Base-by-base conservation (phyloP, 2,113 vertebrate genomes). In the Coptodon rendalli region DNA sequence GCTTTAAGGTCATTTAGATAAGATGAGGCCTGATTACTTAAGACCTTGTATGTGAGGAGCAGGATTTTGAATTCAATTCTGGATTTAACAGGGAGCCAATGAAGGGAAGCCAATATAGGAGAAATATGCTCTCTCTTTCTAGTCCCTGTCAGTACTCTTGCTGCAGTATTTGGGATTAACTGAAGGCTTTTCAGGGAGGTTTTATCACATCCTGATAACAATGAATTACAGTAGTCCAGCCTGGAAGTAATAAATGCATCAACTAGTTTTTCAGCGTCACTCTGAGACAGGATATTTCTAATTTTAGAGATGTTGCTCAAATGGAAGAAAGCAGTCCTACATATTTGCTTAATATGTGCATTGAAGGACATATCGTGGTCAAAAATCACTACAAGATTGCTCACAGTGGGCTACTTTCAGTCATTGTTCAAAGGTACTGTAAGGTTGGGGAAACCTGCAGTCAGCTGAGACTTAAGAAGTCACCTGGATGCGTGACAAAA, bases 61-160 rank as follows among this genome's bases (percentile, higher is more conserved):
- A 29, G 13, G 56, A 59, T 29, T 29, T 57, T 57, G 56, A 57
- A 9, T 16, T 57, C 1, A 57, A 3, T 29, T 57, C 13, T 29
- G 24, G 56, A 57, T 29, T 57, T 57, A 16, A 29, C 56, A 14
- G 54, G 54, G 0, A 57, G 12, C 56, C 56, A 57, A 2, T 57
- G 56, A 57, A 57, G 24, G 24, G 24, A 59, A 9, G 24, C 56
- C 27, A 59, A 29, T 0, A 59, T 0, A 29, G 13, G 56, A 29
- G 56, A 59, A 29, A 59, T 59, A 0, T 59, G 24, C 56, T 29
- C 56, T 57, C 7, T 9, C 0, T 57, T 29, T 57, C 24, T 29
- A 57, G 13, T 57, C 24, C 24, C 56, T 29, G 56, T 29, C 13
- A 57, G 24, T 0, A 57, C 56, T 57, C 56, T 57, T 1, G 24